Percentiles rank a stretch among this genome's conserved stretches.
Evolutionary conservation across 2,888 invertebrate species (phyloP).

Genomic region (Trichopria drosophilae): DNA sequence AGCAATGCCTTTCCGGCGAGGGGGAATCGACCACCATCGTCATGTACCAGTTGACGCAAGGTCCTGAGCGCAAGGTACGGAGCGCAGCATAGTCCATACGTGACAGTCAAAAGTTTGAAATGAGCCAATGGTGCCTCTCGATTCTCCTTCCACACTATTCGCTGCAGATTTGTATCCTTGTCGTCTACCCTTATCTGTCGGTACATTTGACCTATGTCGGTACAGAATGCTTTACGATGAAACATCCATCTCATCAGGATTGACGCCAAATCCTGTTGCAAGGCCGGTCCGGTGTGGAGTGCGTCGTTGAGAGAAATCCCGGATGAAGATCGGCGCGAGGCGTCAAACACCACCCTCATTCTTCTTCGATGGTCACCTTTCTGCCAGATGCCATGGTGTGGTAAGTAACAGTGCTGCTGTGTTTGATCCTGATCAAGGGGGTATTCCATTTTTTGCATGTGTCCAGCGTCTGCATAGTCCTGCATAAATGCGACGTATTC

Average conservation of each 20-base stretch:
- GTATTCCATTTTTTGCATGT: too few species aligned
- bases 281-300: not conserved
- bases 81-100: slow-evolving; percentile 3
- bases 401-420: too few species aligned
- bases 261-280: not conserved
- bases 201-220: slow-evolving; percentile 9
- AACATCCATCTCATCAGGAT: not conserved
- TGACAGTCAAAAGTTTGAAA: not conserved
- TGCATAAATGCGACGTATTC: too few species aligned
- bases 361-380: too few species aligned
- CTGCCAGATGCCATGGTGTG: too few species aligned
- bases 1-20: not conserved
- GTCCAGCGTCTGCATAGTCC: not conserved
- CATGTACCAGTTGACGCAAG: slow-evolving; percentile 1
- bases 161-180: not conserved
- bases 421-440: too few species aligned
- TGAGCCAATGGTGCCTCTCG: not conserved
- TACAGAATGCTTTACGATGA: slow-evolving; percentile 5
- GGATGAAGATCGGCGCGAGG: too few species aligned
- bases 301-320: too few species aligned
- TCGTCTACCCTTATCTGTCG: slow-evolving; percentile 2
- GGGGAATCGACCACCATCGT: slow-evolving; percentile 8
- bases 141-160: not conserved
- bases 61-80: slow-evolving; percentile 11
- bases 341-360: too few species aligned